phyloP scores from a whole-genome alignment of 2,797 vertebrate species.

The Amniataba percoides region DNA sequence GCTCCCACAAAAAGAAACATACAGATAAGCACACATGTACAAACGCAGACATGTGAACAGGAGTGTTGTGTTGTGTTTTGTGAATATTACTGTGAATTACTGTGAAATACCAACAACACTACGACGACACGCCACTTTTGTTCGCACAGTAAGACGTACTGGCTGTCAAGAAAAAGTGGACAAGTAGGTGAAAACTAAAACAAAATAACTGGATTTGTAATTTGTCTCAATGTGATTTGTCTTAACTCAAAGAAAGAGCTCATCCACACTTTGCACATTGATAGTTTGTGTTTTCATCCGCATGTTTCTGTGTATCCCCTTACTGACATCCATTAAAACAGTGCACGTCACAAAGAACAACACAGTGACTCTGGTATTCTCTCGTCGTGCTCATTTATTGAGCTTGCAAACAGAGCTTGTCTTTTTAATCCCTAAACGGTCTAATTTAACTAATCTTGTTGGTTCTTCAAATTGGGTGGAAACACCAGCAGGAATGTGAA shows the following conservation, averaged over 20 bases:
- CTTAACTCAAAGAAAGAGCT: not conserved
- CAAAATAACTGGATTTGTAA: not conserved
- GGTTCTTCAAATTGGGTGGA: not conserved
- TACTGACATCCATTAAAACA: not conserved
- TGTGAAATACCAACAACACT: not conserved
- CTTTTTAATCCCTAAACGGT: not conserved
- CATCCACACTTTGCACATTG: not conserved
- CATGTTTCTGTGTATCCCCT: too few relatives aligned
- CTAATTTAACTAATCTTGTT: not conserved
- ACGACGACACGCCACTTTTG: not conserved
- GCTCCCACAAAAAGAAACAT: not conserved
- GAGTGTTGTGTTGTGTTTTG: not conserved
- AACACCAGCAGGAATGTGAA: not conserved
- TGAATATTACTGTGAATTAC: not conserved
- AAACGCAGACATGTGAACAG: too few relatives aligned
- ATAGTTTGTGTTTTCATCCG: not conserved
- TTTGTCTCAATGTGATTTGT: not conserved
- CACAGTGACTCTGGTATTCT: not conserved
- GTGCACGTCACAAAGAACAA: not conserved
- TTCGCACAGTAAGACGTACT: not conserved
- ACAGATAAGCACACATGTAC: not conserved
- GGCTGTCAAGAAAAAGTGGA: not conserved
- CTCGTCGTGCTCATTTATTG: not conserved
- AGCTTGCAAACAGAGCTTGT: not conserved
- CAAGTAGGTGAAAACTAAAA: not conserved